Evolutionary conservation across 1,140 invertebrate species (phyloP).

Genomic region (Hydropsyche tenuis): DNA sequence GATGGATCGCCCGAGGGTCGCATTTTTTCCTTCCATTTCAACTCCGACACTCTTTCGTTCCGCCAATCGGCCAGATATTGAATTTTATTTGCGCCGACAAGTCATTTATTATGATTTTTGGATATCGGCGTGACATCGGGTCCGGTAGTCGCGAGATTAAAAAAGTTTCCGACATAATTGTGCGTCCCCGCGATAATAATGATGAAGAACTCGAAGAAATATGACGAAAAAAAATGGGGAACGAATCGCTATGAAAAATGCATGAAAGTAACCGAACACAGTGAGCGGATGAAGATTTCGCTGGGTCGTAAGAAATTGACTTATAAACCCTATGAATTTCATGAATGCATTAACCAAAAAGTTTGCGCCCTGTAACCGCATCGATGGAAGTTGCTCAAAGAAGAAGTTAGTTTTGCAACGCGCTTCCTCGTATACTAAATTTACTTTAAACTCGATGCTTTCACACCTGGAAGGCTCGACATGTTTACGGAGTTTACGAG

Average conservation of each 20-base stretch:
- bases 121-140: background rate
- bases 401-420: slow-evolving; percentile 38
- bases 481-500: slow-evolving; percentile 31
- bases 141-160: background rate
- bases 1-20: slow-evolving; percentile 4
- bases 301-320: slow-evolving; percentile 36
- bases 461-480: slow-evolving; percentile 35
- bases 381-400: slow-evolving; percentile 41
- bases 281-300: background rate
- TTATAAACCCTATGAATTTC: slow-evolving; percentile 47
- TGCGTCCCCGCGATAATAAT: background rate
- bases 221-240: background rate
- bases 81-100: slow-evolving; percentile 6
- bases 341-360: slow-evolving; percentile 45
- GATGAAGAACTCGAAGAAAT: background rate
- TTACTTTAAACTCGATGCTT: slow-evolving; percentile 38
- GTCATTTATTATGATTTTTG: slow-evolving; percentile 10
- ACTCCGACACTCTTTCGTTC: background rate
- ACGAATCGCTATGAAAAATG: slow-evolving; percentile 12
- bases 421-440: slow-evolving; percentile 18
- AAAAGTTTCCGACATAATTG: slow-evolving; percentile 16
- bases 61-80: background rate
- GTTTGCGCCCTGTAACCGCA: slow-evolving; percentile 34
- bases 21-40: background rate
- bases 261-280: slow-evolving; percentile 1